These are phyloP conservation scores for Choreutis nemorana DNA, from an alignment of 2,888 invertebrate genomes.

Conservation along the genomic window DNA sequence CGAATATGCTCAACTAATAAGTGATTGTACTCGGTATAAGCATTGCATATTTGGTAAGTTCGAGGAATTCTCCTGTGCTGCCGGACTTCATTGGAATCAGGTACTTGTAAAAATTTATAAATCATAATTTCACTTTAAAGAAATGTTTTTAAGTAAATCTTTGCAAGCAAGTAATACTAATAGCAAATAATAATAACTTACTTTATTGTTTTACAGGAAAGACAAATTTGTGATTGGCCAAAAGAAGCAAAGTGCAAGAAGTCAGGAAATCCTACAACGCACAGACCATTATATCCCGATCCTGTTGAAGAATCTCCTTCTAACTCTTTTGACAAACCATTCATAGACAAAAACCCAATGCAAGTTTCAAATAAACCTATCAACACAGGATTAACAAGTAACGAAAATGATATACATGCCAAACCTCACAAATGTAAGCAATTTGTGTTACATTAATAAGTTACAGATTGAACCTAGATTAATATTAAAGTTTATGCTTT, in stretches of 20 bases:
- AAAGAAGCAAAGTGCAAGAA: slow-evolving; percentile 67
- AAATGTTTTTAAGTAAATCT: not conserved
- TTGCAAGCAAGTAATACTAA: not conserved
- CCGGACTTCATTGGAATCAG: slow-evolving; percentile 78
- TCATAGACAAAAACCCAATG: too few species aligned
- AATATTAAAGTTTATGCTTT: too few species aligned
- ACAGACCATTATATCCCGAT: too few species aligned
- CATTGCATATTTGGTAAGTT: slow-evolving; percentile 83
- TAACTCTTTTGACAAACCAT: too few species aligned
- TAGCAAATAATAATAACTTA: not conserved
- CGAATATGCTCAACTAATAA: slow-evolving; percentile 69
- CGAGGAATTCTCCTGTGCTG: slow-evolving; percentile 74
- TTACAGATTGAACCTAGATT: too few species aligned
- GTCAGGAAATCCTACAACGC: slow-evolving; percentile 21
- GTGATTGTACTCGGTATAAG: slow-evolving; percentile 77
- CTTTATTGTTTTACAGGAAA: slow-evolving; percentile 38
- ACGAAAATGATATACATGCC: slow-evolving; percentile 17
- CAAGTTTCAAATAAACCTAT: too few species aligned
- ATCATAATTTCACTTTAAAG: not conserved
- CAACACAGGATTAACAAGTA: too few species aligned
- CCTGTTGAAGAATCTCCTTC: too few species aligned
- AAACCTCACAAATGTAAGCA: slow-evolving; percentile 7
- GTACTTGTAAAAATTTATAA: too few species aligned
- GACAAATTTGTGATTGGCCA: slow-evolving; percentile 79
- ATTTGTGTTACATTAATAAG: too few species aligned